Evolutionary conservation across 2,797 vertebrate species (phyloP), one percentile per base, ranked within the genome.

Genomic region (Xenentodon cancila): DNA sequence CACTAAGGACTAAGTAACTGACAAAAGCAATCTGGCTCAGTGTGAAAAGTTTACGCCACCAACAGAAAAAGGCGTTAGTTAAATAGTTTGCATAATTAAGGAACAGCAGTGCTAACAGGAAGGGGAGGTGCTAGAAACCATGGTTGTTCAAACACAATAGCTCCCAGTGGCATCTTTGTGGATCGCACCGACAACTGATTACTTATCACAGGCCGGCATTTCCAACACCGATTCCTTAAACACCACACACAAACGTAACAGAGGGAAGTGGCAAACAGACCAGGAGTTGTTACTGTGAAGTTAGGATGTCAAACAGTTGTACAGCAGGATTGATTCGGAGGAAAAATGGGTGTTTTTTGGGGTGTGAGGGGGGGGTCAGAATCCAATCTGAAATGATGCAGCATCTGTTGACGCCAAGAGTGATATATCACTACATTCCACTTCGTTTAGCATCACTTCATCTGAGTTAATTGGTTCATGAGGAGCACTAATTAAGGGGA

Each of bases 401-500:
- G 69, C 88, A 88, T 88, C 90, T 91, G 89, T 69, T 73, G 71
- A 65, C 51, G 79, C 80, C 81, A 83, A 84, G 75, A 86, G 85
- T 82, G 82, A 91, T 85, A 62, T 70, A 92, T 89, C 84, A 86
- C 84, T 88, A 60, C 79, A 86, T 86, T 92, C 88, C 82, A 74
- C 82, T 87, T 82, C 79, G 70, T 85, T 91, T 88, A 90, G 86
- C 68, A 48, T 90, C 87, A 83, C 84, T 86, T 75, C 53, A 73
- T 87, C 80, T 77, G 83, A 87, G 85, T 88, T 91, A 91, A 92
- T 90, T 91, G 88, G 79, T 87, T 89, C 88, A 87, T 76, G 81
- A 90, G 85, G 83, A 86, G 74, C 73, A 64, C 86, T 92, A 91
- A 92, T 93, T 89, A 91, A 89, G 81, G 90, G 87, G 89, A 92